Evolutionary conservation across 2,113 vertebrate species (phyloP), one percentile per base, ranked within the genome.

Genomic region (Notarius lentiginosus): DNA sequence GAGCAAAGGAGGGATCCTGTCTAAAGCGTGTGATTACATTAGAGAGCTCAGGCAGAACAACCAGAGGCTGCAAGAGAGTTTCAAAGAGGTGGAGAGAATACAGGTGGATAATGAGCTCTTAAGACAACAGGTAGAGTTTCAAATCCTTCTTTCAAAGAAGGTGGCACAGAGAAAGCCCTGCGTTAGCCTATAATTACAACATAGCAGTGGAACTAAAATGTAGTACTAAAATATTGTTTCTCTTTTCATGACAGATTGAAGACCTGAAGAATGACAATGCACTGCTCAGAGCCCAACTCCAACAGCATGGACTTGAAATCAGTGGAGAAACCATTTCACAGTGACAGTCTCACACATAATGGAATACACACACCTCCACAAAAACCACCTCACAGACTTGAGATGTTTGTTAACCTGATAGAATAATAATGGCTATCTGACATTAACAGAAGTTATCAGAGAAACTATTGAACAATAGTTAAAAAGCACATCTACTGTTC

Each of bases 1-100:
- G 96, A 98, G 97, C 88, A 98, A 98, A 95, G 97, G 97, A 8
- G 97, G 97, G 51, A 97, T 98, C 94, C 93, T 98, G 85, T 98
- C 96, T 34, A 98, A 98, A 91, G 97, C 97, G 2, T 98, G 97
- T 0, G 97, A 98, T 91, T 98, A 98, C 91, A 97, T 98, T 91
- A 94, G 96, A 41, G 97, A 98, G 91, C 95, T 98, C n/a, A 94
- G 97, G 56, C 97, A 98, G 94, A 97, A 91, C 79, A 97, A 97
- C 93, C 97, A 98, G 93, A 95, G 95, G 75, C 95, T 98, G 91
- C 96, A 97, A 90, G 97, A 98, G 83, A 96, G 95, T 70, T 97
- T 94, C 91, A 98, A 97, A 81, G 97, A 98, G 87, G 96, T 96
- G 22, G 97, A 98, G 91, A 91, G 96, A 83, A 93, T 97, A 49